phyloP scores from a whole-genome alignment of 2,797 vertebrate genomes.

The Hafferia zeledoni region DNA sequence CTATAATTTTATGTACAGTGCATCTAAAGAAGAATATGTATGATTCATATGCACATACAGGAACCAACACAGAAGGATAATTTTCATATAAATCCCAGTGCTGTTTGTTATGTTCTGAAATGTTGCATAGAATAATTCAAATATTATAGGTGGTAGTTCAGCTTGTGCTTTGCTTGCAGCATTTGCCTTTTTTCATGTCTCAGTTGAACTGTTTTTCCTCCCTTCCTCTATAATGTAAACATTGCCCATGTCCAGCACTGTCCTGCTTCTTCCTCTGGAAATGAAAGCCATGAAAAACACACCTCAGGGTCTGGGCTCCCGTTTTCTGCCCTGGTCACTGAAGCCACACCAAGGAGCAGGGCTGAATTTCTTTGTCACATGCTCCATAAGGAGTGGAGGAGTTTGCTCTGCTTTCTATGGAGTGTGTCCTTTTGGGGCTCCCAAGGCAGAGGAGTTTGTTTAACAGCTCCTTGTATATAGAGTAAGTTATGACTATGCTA shows the following conservation, averaged over 20 bases:
- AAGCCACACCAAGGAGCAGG: neutral
- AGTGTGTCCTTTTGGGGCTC: neutral
- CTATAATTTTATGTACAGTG: neutral
- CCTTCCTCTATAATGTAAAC: slow-evolving; percentile 22
- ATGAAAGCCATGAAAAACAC: neutral
- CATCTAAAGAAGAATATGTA: slow-evolving; percentile 6
- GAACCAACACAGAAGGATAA: slow-evolving; percentile 18
- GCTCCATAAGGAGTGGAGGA: neutral
- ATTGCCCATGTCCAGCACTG: neutral
- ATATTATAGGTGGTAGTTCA: slow-evolving; percentile 50
- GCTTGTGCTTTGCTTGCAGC: slow-evolving; percentile 56
- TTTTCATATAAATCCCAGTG: slow-evolving; percentile 44
- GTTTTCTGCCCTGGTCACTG: neutral
- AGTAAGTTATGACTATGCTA: neutral
- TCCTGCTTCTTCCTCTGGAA: neutral
- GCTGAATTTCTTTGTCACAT: neutral
- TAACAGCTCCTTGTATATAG: neutral
- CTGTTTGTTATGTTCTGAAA: slow-evolving; percentile 46
- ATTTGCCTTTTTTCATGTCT: slow-evolving; percentile 54
- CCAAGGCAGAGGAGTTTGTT: neutral
- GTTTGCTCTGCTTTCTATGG: neutral
- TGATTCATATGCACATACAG: slow-evolving; percentile 22
- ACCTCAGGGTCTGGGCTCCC: neutral
- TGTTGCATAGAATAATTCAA: slow-evolving; percentile 47
- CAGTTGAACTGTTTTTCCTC: neutral